These are phyloP conservation scores for Cyprinella venusta DNA, from an alignment of 2,797 vertebrate species.

Conservation along the genomic window DNA sequence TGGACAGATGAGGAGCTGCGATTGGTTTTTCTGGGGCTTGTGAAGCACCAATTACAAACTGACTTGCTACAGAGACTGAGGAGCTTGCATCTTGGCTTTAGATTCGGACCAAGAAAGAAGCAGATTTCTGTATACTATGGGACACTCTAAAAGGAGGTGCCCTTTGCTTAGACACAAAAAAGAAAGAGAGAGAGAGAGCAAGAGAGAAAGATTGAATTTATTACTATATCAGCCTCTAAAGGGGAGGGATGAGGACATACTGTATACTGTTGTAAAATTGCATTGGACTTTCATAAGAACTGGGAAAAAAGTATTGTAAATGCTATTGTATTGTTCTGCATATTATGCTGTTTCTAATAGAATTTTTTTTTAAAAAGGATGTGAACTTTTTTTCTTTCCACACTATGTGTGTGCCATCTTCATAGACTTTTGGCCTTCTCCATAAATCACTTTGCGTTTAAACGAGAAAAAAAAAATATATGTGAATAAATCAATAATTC, in stretches of 20 bases:
- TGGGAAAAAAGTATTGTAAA: slow-evolving; percentile 99
- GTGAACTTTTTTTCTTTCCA: slow-evolving; percentile 97
- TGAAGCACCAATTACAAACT: slow-evolving; percentile 81
- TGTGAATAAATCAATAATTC: slow-evolving; percentile 73
- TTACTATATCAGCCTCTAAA: slow-evolving; percentile 85
- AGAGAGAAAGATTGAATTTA: slow-evolving; percentile 71
- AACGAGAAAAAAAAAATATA: slow-evolving; percentile 63
- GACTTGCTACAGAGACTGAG: slow-evolving; percentile 83
- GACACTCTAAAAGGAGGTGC: slow-evolving; percentile 89
- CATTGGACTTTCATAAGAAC: slow-evolving; percentile 95
- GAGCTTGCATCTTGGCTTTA: slow-evolving; percentile 85
- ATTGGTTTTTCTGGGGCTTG: slow-evolving; percentile 74
- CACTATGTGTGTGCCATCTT: slow-evolving; percentile 96
- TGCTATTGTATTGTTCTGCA: slow-evolving; percentile 99
- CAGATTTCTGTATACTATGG: slow-evolving; percentile 85
- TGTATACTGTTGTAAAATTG: slow-evolving; percentile 92
- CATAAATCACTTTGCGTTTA: slow-evolving; percentile 88
- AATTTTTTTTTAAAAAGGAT: slow-evolving; percentile 96
- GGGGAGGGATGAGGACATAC: slow-evolving; percentile 89
- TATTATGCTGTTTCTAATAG: slow-evolving; percentile 99
- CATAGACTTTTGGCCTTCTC: slow-evolving; percentile 91
- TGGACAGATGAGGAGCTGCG: slow-evolving; percentile 66
- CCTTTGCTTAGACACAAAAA: slow-evolving; percentile 71
- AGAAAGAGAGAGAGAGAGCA: slow-evolving; percentile 45
- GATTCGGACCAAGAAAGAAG: slow-evolving; percentile 87